Base-by-base conservation (phyloP, 2,888 invertebrate genomes). In the Idaea dimidiata region DNA sequence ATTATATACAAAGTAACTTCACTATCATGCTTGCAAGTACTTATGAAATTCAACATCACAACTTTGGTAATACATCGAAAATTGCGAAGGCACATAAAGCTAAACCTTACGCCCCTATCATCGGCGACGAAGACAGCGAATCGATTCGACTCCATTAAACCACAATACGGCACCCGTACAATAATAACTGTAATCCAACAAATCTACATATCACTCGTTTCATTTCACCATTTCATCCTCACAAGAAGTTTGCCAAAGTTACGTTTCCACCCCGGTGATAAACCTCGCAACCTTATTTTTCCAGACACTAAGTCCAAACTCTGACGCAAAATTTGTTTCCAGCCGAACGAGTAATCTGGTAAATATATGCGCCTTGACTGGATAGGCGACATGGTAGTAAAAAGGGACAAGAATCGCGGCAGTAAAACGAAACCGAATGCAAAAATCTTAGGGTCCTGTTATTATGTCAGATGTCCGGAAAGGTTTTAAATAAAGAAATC, bases 141-240 rank as follows among this genome's bases (percentile, higher is more conserved):
- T 82, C 81, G 78, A 80, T 79, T 77, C 75, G 65, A 66, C 73
- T 72, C 78, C 78, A 82, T 83, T 81, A 80, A 73, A 65, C 70
- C 73, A 79, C 76, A 79, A 77, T 75, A 76, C 72, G 75, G 77
- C 73, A 62, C 74, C 73, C 73, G 73, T 75, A 77, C 77, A 81
- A 80, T 81, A 82, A 83, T 82, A 83, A 82, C 78, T 78, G 79
- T 79, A 78, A 79, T 77, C 78, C 76, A 75, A 78, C 74, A 76
- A 79, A 87, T 87, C 83, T 86, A 82, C 86, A 86, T 87, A 87
- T 86, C 82, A 84, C 80, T 84, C 84, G 81, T 79, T 79, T 79
- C 86, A 87, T 86, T 87, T 85, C 83, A 56, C 72, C 73, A 67
- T 73, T 66, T 75, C 74, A 72, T 73, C 76, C 74, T 72, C 74